Conservation (phyloP, 2,797 vertebrate species). For the Gymnoscopelus braueri region DNA sequence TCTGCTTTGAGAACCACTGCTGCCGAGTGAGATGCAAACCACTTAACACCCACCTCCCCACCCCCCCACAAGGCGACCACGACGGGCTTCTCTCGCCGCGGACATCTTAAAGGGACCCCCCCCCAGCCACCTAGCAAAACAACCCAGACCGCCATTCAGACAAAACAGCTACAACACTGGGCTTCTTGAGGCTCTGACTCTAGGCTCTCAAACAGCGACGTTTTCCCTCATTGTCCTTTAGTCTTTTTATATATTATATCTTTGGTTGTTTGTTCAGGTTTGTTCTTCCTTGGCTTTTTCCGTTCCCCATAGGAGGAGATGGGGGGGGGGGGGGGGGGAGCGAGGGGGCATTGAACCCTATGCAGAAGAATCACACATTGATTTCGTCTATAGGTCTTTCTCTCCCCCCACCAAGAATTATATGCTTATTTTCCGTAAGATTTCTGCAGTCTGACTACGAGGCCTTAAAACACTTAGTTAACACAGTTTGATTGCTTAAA, state of each 20-base stretch:
- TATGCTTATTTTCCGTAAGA: slow-evolving; percentile 31
- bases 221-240: slow-evolving; percentile 72
- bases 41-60: too few relatives aligned
- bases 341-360: slow-evolving; percentile 53
- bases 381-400: too few relatives aligned
- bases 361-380: slow-evolving; percentile 50
- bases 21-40: too few relatives aligned
- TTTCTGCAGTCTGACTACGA: slow-evolving; percentile 62
- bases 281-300: slow-evolving; percentile 41
- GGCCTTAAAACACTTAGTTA: slow-evolving; percentile 74
- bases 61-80: too few relatives aligned
- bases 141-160: slow-evolving; percentile 35
- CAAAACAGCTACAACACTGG: slow-evolving; percentile 13
- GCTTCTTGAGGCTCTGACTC: slow-evolving; percentile 54
- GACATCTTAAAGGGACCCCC: slow-evolving; percentile 71
- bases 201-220: slow-evolving; percentile 73
- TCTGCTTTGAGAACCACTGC: too few relatives aligned
- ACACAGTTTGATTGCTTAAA: slow-evolving; percentile 57
- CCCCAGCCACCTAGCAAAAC: slow-evolving; percentile 46
- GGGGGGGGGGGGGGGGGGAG: slow-evolving; percentile 43
- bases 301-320: slow-evolving; percentile 38
- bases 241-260: slow-evolving; percentile 69
- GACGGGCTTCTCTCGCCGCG: slow-evolving; percentile 1
- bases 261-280: slow-evolving; percentile 39
- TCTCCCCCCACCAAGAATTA: too few relatives aligned